These are phyloP conservation scores for Apostichopus japonicus DNA, from an alignment of 35 echinoderm and acorn worm species.

Conservation along the genomic window DNA sequence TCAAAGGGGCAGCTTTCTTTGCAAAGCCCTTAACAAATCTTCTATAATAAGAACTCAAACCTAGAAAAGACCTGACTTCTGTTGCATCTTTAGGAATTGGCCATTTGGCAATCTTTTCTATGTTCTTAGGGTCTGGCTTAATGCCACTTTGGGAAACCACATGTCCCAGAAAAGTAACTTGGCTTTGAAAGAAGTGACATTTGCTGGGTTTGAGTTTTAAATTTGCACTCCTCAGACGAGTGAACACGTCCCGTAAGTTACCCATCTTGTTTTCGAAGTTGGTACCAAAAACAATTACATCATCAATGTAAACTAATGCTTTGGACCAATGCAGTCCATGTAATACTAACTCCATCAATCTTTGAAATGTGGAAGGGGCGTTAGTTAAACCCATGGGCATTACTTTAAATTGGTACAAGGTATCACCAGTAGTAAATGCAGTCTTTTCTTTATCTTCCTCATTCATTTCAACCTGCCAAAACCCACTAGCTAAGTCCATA, in stretches of 20 bases:
- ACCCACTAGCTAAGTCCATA: conserved; percentile 69
- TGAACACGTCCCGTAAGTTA: conserved; percentile 60
- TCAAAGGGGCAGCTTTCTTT: conserved; percentile 3
- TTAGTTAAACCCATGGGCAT: conserved; percentile 55
- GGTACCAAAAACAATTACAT: conserved; percentile 54
- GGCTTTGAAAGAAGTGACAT: conserved; percentile 53
- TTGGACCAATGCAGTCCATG: conserved; percentile 64
- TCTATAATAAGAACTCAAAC: conserved; percentile 55
- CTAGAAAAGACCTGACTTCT: conserved; percentile 58
- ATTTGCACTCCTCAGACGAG: conserved; percentile 26
- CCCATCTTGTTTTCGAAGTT: conserved; percentile 53
- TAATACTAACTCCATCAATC: conserved; percentile 74
- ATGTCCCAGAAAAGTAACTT: conserved; percentile 61
- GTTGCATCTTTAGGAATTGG: conserved; percentile 44
- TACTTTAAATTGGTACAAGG: conserved; percentile 15
- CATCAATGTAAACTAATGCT: conserved; percentile 53
- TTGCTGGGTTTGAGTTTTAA: conserved; percentile 68
- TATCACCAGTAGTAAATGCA: conserved; percentile 32
- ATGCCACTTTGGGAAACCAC: conserved; percentile 48
- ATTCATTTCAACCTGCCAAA: conserved; percentile 73
- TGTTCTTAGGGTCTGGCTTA: conserved; percentile 44
- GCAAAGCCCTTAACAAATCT: conserved; percentile 49
- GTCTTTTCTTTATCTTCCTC: conserved; percentile 65
- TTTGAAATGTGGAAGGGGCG: conserved; percentile 49
- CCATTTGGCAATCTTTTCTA: conserved; percentile 37